Conservation (phyloP, 2,797 vertebrate species). For the Choloepus didactylus region DNA sequence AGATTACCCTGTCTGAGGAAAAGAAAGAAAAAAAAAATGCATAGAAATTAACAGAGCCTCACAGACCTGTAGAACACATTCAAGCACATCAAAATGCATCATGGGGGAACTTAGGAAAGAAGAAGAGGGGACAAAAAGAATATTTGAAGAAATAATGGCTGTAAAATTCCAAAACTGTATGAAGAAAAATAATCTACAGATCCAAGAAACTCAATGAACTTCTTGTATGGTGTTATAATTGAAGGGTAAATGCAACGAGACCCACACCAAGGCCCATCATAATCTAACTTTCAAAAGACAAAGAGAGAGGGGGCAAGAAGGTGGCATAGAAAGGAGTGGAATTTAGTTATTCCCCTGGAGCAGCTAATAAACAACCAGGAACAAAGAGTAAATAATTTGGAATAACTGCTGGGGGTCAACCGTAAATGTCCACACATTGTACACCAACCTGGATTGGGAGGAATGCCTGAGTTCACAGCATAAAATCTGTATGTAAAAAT, state of each 20-base stretch:
- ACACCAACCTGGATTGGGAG: too few relatives aligned
- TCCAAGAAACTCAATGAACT: not conserved
- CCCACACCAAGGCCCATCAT: not conserved
- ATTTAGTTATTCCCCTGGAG: too few relatives aligned
- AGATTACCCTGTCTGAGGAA: not conserved
- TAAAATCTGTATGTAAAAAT: too few relatives aligned
- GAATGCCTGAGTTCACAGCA: too few relatives aligned
- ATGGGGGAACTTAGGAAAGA: not conserved
- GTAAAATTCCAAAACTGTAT: not conserved
- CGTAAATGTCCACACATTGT: too few relatives aligned
- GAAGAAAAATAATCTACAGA: not conserved
- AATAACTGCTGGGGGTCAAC: too few relatives aligned
- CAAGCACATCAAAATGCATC: not conserved
- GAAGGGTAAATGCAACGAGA: not conserved
- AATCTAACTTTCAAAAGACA: not conserved
- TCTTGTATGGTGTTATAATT: not conserved
- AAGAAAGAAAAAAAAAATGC: not conserved
- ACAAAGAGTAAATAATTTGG: too few relatives aligned
- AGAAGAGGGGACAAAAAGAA: not conserved
- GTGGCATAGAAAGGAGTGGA: too few relatives aligned
- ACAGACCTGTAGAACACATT: not conserved
- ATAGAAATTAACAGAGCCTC: not conserved
- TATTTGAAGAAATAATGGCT: not conserved
- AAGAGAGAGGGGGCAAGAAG: not conserved
- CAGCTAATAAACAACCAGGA: too few relatives aligned